These are phyloP conservation scores for Hyperopisus bebe DNA, from an alignment of 2,113 vertebrate genomes.

Conservation along the genomic window DNA sequence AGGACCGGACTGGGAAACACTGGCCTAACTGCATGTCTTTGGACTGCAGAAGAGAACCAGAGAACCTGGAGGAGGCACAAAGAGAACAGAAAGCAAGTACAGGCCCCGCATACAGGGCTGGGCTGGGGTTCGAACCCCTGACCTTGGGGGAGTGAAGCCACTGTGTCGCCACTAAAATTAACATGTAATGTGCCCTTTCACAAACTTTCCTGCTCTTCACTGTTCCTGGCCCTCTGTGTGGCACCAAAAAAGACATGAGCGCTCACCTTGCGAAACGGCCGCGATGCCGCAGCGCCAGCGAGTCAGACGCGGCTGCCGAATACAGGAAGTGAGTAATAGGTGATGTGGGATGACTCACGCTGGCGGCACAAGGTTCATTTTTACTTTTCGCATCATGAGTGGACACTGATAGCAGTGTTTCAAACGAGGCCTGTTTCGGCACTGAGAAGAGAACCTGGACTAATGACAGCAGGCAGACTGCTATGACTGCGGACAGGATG, in stretches of 20 bases:
- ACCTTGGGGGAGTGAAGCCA: not conserved
- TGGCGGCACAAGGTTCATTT: not conserved
- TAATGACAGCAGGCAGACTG: not conserved
- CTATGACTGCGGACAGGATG: not conserved
- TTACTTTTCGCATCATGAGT: not conserved
- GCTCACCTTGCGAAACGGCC: not conserved
- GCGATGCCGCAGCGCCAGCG: not conserved
- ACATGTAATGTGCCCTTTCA: not conserved
- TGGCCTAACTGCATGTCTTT: not conserved
- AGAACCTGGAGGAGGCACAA: not conserved
- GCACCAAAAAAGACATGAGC: not conserved
- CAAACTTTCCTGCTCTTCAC: conserved; percentile 1
- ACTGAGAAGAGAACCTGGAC: not conserved
- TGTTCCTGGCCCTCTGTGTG: not conserved
- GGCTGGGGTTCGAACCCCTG: not conserved
- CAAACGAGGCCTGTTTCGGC: not conserved
- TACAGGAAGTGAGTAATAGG: conserved; percentile 24
- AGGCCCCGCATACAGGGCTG: not conserved
- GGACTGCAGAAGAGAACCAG: not conserved
- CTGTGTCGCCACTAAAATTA: not conserved
- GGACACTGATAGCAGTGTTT: not conserved
- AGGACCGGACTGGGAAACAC: not conserved
- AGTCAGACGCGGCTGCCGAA: not conserved
- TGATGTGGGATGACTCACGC: conserved; percentile 18
- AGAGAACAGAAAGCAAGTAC: not conserved